Evolutionary conservation across 2,888 invertebrate genomes (phyloP).

Genomic region (Periphyllus acericola): DNA sequence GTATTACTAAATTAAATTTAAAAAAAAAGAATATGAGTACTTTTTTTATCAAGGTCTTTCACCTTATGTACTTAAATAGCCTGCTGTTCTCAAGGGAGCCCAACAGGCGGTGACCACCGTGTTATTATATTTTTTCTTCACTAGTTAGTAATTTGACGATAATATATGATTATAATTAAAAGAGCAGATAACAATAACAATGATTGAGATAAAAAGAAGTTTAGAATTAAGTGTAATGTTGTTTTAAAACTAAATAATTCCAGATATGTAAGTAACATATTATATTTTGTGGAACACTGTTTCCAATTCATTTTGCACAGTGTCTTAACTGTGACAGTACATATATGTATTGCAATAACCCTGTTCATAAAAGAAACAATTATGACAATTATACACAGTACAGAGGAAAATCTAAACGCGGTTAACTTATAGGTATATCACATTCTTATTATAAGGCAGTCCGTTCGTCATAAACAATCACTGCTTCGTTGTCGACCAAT

Average conservation of each 20-base stretch:
- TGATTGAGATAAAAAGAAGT: neutral
- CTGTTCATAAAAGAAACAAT: conserved; percentile 14
- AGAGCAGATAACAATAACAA: neutral
- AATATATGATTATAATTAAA: neutral
- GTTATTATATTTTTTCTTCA: conserved; percentile 8
- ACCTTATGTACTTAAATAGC: too few relatives aligned
- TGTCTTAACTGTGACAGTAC: neutral
- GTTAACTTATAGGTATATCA: conserved; percentile 36
- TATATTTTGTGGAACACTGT: neutral
- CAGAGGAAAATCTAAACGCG: neutral
- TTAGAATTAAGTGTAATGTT: neutral
- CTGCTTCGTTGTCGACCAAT: conserved; percentile 80
- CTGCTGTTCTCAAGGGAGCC: too few relatives aligned
- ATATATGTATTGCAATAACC: conserved; percentile 28
- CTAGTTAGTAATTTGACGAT: neutral
- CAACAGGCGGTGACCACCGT: too few relatives aligned
- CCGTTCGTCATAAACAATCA: conserved; percentile 83
- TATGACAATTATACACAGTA: conserved; percentile 29
- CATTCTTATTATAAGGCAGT: conserved; percentile 74
- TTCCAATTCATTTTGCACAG: neutral
- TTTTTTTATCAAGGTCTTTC: too few relatives aligned
- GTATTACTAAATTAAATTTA: too few relatives aligned
- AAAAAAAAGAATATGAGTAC: too few relatives aligned
- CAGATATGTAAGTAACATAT: neutral
- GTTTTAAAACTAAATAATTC: neutral